Conservation (phyloP, 2,888 invertebrate genomes). For the Carabus problematicus region DNA sequence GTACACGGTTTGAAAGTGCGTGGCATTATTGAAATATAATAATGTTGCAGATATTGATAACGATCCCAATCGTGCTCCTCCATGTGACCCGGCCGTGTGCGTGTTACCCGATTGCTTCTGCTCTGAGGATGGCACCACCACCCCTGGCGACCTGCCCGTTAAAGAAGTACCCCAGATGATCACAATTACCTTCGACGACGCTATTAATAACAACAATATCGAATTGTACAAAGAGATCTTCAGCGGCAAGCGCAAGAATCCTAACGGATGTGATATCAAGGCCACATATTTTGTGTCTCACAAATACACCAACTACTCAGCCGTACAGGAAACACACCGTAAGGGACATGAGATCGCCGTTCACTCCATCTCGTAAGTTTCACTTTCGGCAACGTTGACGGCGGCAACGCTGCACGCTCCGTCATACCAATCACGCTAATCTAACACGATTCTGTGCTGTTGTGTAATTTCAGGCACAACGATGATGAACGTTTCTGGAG, state of each 20-base stretch:
- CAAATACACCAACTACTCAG: constrained; percentile 92
- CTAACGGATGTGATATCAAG: constrained; percentile 92
- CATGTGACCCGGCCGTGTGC: constrained; percentile 86
- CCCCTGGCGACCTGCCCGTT: constrained; percentile 83
- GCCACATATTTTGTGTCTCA: constrained; percentile 92
- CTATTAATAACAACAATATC: constrained; percentile 94
- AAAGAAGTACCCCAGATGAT: constrained; percentile 94
- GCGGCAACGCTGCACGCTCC: not conserved
- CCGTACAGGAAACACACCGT: constrained; percentile 88
- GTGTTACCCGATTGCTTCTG: constrained; percentile 93
- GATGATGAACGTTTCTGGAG: constrained; percentile 93
- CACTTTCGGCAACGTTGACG: not conserved
- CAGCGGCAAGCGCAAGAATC: constrained; percentile 86
- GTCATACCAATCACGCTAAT: not conserved
- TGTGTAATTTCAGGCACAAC: constrained; percentile 72
- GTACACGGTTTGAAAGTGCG: not conserved
- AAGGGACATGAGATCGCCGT: constrained; percentile 94
- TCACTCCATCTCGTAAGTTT: constrained; percentile 89
- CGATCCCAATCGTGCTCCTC: constrained; percentile 91
- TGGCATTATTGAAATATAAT: not conserved
- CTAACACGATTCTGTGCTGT: constrained; percentile 5
- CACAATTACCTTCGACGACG: constrained; percentile 92
- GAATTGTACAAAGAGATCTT: constrained; percentile 93
- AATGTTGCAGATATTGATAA: constrained; percentile 80
- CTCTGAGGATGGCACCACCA: constrained; percentile 87